Percentiles rank a stretch among this genome's conserved stretches.
Conservation (phyloP, 30 jellyfish, hydroid and myxozoan species). For the Aurelia coerulea region DNA sequence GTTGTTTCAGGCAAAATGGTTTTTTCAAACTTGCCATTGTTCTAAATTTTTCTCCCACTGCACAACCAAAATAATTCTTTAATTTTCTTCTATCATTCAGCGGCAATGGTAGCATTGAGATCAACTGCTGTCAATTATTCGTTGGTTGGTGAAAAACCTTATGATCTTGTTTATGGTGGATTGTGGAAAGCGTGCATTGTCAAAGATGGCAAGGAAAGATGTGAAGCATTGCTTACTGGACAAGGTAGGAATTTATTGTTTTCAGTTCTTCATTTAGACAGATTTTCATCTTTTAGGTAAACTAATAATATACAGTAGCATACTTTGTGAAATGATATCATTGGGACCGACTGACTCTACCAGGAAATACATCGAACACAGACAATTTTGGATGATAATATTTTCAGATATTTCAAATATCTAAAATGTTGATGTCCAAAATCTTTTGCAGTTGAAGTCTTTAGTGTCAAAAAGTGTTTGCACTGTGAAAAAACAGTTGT, state of each 20-base stretch:
- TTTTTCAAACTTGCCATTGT: background rate
- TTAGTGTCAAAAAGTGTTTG: background rate
- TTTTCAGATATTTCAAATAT: too few relatives aligned
- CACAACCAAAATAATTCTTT: background rate
- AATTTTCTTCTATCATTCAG: background rate
- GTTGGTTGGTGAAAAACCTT: conserved; percentile 75
- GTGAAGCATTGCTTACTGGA: conserved; percentile 50
- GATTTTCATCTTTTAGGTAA: too few relatives aligned
- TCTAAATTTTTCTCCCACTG: background rate
- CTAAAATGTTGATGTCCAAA: too few relatives aligned
- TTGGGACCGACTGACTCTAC: too few relatives aligned
- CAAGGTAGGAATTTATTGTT: conserved; percentile 23
- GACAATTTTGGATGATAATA: too few relatives aligned
- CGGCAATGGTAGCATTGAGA: conserved; percentile 71
- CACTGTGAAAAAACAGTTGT: too few relatives aligned
- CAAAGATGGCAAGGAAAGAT: conserved; percentile 28
- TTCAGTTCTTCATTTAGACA: too few relatives aligned
- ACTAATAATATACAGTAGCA: too few relatives aligned
- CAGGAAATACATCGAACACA: too few relatives aligned
- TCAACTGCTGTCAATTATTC: conserved; percentile 70
- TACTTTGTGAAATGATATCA: too few relatives aligned
- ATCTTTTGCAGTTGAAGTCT: too few relatives aligned
- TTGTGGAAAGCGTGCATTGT: conserved; percentile 72
- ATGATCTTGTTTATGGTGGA: conserved; percentile 77
- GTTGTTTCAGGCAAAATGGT: too few relatives aligned